These are phyloP conservation scores for Porites divaricata DNA, from an alignment of 92 coral and sea anemone species.

Conservation along the genomic window DNA sequence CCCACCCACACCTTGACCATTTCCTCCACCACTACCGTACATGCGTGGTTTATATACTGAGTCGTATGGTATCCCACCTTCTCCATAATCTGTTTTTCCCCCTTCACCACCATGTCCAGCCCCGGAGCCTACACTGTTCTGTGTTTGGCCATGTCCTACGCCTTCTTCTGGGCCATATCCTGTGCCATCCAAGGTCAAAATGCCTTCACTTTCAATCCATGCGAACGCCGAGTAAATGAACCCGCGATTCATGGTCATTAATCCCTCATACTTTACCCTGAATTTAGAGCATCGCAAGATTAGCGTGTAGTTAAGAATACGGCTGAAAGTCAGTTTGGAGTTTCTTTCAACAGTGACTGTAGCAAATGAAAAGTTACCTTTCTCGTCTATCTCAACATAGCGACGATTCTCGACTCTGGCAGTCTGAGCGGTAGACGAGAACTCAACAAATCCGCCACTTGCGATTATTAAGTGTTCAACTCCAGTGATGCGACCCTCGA, in stretches of 20 bases:
- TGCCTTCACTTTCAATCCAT: constrained; percentile 91
- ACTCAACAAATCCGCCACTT: constrained; percentile 88
- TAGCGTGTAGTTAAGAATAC: constrained; percentile 70
- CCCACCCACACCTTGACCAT: constrained; percentile 92
- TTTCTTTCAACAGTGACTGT: constrained; percentile 87
- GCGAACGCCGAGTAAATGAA: constrained; percentile 82
- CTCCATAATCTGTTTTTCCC: constrained; percentile 68
- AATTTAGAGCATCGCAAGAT: constrained; percentile 78
- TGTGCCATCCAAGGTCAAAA: constrained; percentile 79
- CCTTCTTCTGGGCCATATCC: constrained; percentile 86
- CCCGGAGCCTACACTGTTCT: constrained; percentile 77
- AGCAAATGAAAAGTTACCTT: constrained; percentile 96
- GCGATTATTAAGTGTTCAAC: constrained; percentile 86
- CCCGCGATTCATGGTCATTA: constrained; percentile 85
- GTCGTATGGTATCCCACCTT: constrained; percentile 88
- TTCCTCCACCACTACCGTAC: constrained; percentile 97
- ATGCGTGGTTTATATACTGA: constrained; percentile 85
- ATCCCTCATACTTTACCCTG: constrained; percentile 83
- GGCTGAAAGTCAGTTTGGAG: constrained; percentile 79
- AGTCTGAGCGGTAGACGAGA: constrained; percentile 93
- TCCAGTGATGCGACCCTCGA: constrained; percentile 96
- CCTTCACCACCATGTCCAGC: constrained; percentile 99
- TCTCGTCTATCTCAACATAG: constrained; percentile 84
- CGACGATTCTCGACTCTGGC: constrained; percentile 92
- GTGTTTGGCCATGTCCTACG: constrained; percentile 73